These are phyloP conservation scores for Albula goreensis DNA, from an alignment of 2,113 vertebrate genomes.

Conservation along the genomic window DNA sequence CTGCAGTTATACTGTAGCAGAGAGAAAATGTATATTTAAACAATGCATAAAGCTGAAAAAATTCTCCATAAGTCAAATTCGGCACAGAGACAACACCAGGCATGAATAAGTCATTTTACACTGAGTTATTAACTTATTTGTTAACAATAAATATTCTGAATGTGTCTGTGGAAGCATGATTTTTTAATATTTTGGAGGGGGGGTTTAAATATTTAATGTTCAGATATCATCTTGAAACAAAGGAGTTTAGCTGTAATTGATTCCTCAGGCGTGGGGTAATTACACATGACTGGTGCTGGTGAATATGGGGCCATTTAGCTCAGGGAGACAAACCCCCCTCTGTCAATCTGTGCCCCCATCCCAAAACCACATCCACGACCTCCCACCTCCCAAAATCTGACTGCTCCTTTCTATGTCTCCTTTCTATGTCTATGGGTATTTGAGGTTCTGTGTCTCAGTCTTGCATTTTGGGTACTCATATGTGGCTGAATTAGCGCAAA, in stretches of 20 bases:
- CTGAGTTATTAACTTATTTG: constrained; percentile 73
- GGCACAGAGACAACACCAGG: constrained; percentile 42
- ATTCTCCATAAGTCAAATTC: constrained; percentile 57
- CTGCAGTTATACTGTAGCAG: constrained; percentile 49
- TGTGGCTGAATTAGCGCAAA: no score
- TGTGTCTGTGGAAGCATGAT: constrained; percentile 63
- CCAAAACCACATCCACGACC: no score
- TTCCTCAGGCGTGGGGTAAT: constrained; percentile 60
- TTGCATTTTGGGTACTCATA: no score
- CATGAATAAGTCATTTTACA: constrained; percentile 68
- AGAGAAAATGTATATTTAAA: constrained; percentile 65
- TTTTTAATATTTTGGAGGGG: constrained; percentile 65
- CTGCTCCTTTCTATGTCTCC: background rate
- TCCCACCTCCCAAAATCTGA: no score
- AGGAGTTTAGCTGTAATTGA: constrained; percentile 69
- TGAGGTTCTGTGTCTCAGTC: no score
- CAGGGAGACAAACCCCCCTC: constrained; percentile 42
- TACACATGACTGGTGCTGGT: constrained; percentile 51
- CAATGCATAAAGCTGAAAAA: constrained; percentile 56
- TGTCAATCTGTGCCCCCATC: background rate
- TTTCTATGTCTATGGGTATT: background rate
- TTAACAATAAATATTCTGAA: constrained; percentile 74
- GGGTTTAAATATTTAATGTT: constrained; percentile 70
- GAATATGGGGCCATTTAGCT: constrained; percentile 52
- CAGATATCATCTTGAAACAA: constrained; percentile 62